Evolutionary conservation across 1,140 invertebrate genomes (phyloP), one percentile per base, ranked within the genome.

Genomic region (Drosophila pandora): DNA sequence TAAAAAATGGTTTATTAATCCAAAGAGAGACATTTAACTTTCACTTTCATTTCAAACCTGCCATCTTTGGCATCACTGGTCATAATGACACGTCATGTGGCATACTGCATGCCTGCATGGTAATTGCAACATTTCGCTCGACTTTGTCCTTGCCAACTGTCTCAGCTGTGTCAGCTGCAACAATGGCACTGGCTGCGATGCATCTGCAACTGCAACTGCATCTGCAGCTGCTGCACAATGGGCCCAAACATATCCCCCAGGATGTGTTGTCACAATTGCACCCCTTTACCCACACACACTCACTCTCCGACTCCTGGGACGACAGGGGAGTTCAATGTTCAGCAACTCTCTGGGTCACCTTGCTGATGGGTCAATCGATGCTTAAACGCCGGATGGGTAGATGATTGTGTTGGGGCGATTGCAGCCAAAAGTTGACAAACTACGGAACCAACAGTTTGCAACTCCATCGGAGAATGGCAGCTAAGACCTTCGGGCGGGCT

Each of bases 91-190:
- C 58, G 54, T 76, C 74, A 74, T 76, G 63, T 76, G 60, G 52
- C 67, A 58, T 75, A 70, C 56, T 13, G 45, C 65, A 41, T 69
- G 79, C 53, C 34, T 78, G 77, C 78, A 87, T 83, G 76, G 84
- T 87, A 87, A 87, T 87, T 87, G 82, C 82, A 76, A 82, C 79
- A 88, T 87, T 87, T 87, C 70, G 74, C 25, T 52, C 53, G 63
- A 50, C 73, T 45, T 55, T 69, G 73, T 75, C 61, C 49, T 72
- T 79, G 53, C 56, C 59, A 65, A 63, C 60, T 68, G 76, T 74
- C 76, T 80, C 70, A 68, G 74, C 73, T 74, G 82, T 61, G 64
- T 41, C 75, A 67, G 69, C 64, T 75, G 82, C 60, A 81, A 53
- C 72, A 76, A 63, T 85, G 59, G 50, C 72, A 30, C 30, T 64